Conservation (phyloP, 2,888 invertebrate species). For the Conus canariensis region DNA sequence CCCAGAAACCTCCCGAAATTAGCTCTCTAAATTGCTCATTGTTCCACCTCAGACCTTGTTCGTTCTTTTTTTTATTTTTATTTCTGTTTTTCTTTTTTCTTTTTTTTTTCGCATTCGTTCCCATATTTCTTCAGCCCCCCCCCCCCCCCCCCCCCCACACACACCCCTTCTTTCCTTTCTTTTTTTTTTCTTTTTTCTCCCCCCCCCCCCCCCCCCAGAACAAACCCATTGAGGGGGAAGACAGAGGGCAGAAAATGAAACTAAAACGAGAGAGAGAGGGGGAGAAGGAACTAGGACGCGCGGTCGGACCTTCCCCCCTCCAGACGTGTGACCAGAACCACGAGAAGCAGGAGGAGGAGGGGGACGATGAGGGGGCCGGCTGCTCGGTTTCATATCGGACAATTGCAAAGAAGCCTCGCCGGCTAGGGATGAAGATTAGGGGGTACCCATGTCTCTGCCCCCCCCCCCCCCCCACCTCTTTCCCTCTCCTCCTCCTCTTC, state of each 20-base stretch:
- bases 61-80: too few relatives aligned
- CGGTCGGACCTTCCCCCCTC: too few relatives aligned
- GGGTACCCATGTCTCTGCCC: neutral
- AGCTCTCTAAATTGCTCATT: neutral
- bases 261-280: neutral
- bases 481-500: too few relatives aligned
- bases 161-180: neutral
- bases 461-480: neutral
- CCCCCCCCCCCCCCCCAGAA: neutral
- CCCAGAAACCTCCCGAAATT: neutral
- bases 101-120: too few relatives aligned
- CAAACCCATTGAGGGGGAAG: neutral
- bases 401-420: constrained; percentile 22
- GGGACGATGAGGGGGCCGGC: neutral
- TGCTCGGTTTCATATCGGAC: neutral
- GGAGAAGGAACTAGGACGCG: neutral
- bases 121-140: too few relatives aligned
- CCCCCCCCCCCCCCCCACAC: too few relatives aligned
- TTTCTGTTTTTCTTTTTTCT: too few relatives aligned
- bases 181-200: neutral
- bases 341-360: too few relatives aligned
- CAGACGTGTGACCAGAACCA: neutral
- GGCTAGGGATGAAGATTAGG: constrained; percentile 22
- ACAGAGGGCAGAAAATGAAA: neutral
- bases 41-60: neutral